Conservation (phyloP, 1,140 invertebrate genomes). For the Sinella curviseta region DNA sequence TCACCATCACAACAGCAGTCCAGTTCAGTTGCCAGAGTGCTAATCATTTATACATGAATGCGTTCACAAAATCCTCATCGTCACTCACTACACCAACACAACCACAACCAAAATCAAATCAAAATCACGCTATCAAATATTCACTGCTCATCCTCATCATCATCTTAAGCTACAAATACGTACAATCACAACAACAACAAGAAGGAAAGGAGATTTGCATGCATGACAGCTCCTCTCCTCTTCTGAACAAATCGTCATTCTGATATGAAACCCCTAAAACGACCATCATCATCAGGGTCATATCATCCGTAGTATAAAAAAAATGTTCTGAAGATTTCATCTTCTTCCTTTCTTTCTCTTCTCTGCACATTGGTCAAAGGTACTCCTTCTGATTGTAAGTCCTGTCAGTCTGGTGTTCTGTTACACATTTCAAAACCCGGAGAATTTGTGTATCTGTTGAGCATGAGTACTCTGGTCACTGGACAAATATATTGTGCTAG, state of each 20-base stretch:
- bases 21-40: neutral
- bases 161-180: neutral
- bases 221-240: slow-evolving; percentile 10
- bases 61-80: neutral
- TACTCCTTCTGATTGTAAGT: neutral
- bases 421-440: slow-evolving; percentile 21
- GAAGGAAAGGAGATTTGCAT: neutral
- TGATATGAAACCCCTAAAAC: neutral
- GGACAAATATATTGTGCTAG: neutral
- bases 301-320: neutral
- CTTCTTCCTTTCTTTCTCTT: too few species aligned
- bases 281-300: neutral
- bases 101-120: too few species aligned
- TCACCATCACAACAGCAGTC: too few species aligned
- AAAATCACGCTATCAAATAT: neutral
- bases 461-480: neutral
- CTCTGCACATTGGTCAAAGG: neutral
- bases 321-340: too few species aligned
- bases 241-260: neutral
- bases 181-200: neutral
- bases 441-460: too few species aligned
- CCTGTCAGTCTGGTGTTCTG: slow-evolving; percentile 20
- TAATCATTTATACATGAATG: neutral
- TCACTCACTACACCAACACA: too few species aligned
- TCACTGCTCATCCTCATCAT: slow-evolving; percentile 8